phyloP scores from a whole-genome alignment of 2,113 vertebrate species.

The Rutilus rutilus region DNA sequence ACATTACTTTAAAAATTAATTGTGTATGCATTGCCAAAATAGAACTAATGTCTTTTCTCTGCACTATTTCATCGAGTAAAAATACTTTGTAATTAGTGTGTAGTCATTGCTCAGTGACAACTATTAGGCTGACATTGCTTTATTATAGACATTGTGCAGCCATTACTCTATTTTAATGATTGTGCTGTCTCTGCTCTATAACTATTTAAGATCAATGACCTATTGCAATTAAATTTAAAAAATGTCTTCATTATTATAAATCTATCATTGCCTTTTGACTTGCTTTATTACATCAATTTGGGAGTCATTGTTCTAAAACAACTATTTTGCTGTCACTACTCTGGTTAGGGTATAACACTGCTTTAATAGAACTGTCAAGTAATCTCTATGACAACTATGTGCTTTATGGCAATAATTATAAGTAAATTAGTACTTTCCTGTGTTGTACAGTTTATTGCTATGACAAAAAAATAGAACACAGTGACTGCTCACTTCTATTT shows the following conservation, averaged over 20 bases:
- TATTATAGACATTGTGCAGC: conserved; percentile 12
- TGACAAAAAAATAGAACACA: not conserved
- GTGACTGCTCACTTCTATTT: not conserved
- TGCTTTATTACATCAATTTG: not conserved
- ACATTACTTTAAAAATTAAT: not conserved
- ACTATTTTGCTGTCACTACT: not conserved
- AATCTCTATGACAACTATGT: not conserved
- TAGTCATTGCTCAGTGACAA: conserved; percentile 16
- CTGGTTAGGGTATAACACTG: not conserved
- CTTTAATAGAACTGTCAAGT: not conserved
- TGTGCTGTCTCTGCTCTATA: not conserved
- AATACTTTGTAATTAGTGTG: not conserved
- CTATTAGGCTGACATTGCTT: not conserved
- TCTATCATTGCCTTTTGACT: not conserved
- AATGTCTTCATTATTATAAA: not conserved
- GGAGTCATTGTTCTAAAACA: not conserved
- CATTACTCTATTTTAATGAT: not conserved
- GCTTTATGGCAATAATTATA: not conserved
- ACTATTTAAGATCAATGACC: not conserved
- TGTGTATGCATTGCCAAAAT: not conserved
- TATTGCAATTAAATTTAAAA: not conserved
- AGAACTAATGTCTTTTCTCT: not conserved
- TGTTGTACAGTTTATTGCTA: too few species aligned
- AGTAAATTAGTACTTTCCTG: not conserved
- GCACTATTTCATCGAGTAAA: not conserved